Evolutionary conservation across 2,113 vertebrate species (phyloP).

Genomic region (Prolemur simus): DNA sequence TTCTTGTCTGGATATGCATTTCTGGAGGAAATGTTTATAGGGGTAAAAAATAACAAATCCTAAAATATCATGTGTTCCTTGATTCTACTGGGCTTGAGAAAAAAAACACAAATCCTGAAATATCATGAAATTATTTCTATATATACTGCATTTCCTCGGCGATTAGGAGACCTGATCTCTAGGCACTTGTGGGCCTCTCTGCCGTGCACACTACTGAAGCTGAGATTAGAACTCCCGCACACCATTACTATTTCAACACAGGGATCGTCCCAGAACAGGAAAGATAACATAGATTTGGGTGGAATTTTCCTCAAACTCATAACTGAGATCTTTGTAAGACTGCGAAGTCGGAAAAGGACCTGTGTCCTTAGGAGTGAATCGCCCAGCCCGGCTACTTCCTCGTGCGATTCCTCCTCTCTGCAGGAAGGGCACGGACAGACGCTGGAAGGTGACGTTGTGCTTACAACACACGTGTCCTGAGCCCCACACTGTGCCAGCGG

Average conservation of each 20-base stretch:
- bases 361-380: neutral
- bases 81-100: too few species aligned
- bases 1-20: neutral
- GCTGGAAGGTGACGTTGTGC: fast-evolving
- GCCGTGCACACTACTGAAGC: neutral
- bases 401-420: neutral
- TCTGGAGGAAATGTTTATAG: neutral
- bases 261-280: neutral
- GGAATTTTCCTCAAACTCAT: neutral
- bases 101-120: neutral
- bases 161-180: neutral
- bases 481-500: fast-evolving
- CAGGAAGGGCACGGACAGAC: neutral
- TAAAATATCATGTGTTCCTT: neutral
- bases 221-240: neutral
- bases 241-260: neutral
- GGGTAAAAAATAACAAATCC: neutral
- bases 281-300: too few species aligned
- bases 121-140: neutral
- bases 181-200: fast-evolving
- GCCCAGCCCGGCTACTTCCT: neutral
- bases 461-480: fast-evolving
- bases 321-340: neutral
- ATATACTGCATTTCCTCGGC: neutral
- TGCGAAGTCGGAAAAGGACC: neutral